Evolutionary conservation across 2,888 invertebrate genomes (phyloP).

Genomic region (Apodemia mormo): DNA sequence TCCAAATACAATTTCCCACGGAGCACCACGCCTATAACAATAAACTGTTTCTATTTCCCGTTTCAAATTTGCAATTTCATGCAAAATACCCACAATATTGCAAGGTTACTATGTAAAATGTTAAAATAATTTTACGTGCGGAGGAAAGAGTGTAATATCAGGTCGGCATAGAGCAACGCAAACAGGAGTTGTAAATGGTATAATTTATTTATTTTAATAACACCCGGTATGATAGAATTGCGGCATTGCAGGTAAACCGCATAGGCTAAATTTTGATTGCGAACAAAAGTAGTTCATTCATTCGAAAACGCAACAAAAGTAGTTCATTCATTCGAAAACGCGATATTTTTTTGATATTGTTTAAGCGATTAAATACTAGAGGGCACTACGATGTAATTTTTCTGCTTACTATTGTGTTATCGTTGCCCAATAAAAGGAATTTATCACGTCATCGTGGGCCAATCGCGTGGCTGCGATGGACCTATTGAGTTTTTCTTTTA

Average conservation of each 20-base stretch:
- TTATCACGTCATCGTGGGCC: too few relatives aligned
- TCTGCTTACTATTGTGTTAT: too few relatives aligned
- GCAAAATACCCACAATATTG: slow-evolving; percentile 12
- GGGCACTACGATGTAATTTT: too few relatives aligned
- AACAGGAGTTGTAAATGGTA: not conserved
- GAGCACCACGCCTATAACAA: not conserved
- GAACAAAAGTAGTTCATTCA: too few relatives aligned
- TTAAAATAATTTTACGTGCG: slow-evolving; percentile 5
- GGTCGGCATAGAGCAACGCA: not conserved
- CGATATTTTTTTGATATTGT: too few relatives aligned
- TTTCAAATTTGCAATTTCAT: slow-evolving; percentile 8
- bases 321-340: too few relatives aligned
- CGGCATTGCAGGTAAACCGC: not conserved
- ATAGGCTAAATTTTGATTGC: not conserved
- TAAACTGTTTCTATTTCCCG: not conserved
- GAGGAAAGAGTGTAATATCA: not conserved
- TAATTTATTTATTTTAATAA: slow-evolving; percentile 8
- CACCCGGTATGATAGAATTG: not conserved
- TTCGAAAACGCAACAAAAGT: too few relatives aligned
- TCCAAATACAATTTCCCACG: not conserved
- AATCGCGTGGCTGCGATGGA: too few relatives aligned
- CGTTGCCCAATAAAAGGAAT: too few relatives aligned
- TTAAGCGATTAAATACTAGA: too few relatives aligned
- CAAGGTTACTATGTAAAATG: slow-evolving; percentile 3
- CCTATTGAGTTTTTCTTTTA: too few relatives aligned